Base-by-base conservation (phyloP, 2,113 vertebrate genomes). In the Petaurus breviceps region DNA sequence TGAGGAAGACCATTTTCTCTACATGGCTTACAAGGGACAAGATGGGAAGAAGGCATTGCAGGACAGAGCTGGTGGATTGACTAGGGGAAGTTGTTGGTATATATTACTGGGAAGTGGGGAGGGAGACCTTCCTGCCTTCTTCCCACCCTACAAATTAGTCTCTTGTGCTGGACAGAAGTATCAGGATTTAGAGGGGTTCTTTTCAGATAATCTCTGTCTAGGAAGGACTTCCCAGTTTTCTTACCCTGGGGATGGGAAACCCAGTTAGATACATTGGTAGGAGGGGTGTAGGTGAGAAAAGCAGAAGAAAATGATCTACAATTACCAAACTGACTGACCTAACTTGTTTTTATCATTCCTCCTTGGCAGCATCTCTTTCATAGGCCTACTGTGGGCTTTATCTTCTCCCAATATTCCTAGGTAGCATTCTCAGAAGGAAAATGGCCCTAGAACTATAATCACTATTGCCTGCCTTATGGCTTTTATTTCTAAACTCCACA, bases 1-100 rank as follows among this genome's bases (percentile, higher is more conserved):
- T 0, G 99, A 99, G n/a, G 99, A 99, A 93, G 99, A 99, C 98
- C 99, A 99, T 97, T 99, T 99, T 98, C 99, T 99, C 96, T 99
- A 99, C 95, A 99, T 99, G 99, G 99, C 99, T 90, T 99, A 99
- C 99, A 99, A 99, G 99, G 57, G 99, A 99, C 47, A 99, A 99
- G 98, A 99, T 49, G 99, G 99, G 97, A 97, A 92, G 97, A 97
- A 92, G 54, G 89, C 50, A 19, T 25, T 51, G 91, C 95, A 52
- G 95, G 94, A 97, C 95, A 84, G 95, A 96, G 95, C 91, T 91
- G 96, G 89, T 91, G 57, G 92, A 54, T 95, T 96, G 61, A 54
- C 89, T 93, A 84, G 61, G 0, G 0, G 51, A 92, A 54, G 37
- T 1, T 97, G 96, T 92, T 90, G 57, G 0, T 16, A 52, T 90